These are phyloP conservation scores for Notocelia uddmanniana DNA, from an alignment of 2,888 invertebrate genomes.

Conservation along the genomic window DNA sequence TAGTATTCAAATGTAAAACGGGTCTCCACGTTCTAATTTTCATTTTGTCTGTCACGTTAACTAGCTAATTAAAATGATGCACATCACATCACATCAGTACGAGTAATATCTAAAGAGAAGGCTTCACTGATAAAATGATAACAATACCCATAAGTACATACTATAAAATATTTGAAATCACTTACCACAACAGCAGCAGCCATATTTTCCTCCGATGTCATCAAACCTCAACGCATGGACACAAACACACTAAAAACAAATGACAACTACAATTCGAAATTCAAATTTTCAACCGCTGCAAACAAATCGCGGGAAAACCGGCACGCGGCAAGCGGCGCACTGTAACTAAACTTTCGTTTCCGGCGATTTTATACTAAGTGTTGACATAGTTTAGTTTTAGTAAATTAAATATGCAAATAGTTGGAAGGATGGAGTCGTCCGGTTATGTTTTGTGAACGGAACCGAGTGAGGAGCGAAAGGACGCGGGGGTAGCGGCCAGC, in stretches of 20 bases:
- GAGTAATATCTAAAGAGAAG: too few species aligned
- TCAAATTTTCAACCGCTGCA: conserved; percentile 43
- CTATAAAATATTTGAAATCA: conserved; percentile 20
- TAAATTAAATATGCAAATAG: conserved; percentile 42
- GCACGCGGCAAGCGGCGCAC: conserved; percentile 46
- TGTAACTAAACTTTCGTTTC: conserved; percentile 52
- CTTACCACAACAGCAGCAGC: conserved; percentile 72
- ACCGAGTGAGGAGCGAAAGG: conserved; percentile 77
- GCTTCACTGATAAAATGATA: not conserved
- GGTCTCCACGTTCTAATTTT: too few species aligned
- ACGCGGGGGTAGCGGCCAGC: conserved; percentile 67
- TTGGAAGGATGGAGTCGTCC: conserved; percentile 73
- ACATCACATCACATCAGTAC: too few species aligned
- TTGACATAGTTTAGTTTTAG: conserved; percentile 43
- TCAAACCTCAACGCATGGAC: conserved; percentile 53
- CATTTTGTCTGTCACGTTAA: too few species aligned
- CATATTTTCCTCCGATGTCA: conserved; percentile 73
- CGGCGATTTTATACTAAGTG: conserved; percentile 52
- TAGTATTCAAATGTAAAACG: too few species aligned
- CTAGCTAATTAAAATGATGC: too few species aligned
- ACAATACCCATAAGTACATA: not conserved
- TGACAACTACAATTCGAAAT: conserved; percentile 33
- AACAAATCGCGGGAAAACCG: conserved; percentile 49
- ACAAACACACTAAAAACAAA: conserved; percentile 33
- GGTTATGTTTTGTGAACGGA: conserved; percentile 83